Conservation (phyloP, 2,113 vertebrate species). For the Pao palembangensis region DNA sequence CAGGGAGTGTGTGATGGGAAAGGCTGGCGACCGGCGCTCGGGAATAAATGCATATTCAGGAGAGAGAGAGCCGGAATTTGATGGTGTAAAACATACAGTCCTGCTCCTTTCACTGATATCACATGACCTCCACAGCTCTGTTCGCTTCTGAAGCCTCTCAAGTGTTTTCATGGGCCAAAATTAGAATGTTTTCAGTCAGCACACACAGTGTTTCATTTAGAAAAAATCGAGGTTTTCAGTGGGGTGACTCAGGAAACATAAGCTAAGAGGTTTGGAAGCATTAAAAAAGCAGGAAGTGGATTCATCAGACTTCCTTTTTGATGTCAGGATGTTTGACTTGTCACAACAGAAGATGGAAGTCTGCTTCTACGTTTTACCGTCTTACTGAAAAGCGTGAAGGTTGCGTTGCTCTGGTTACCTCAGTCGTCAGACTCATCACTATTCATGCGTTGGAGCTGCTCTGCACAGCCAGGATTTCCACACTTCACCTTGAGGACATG, state of each 20-base stretch:
- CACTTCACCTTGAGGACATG: constrained; percentile 39
- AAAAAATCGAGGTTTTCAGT: background rate
- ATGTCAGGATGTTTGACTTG: background rate
- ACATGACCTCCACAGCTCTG: constrained; percentile 3
- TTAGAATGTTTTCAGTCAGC: background rate
- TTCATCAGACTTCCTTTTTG: background rate
- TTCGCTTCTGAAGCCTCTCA: too few species aligned
- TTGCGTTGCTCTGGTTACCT: too few species aligned
- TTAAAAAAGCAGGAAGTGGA: constrained; percentile 15
- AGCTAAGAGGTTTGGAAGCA: constrained; percentile 19
- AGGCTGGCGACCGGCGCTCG: background rate
- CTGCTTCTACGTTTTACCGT: background rate
- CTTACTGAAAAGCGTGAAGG: background rate
- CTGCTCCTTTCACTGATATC: constrained; percentile 7
- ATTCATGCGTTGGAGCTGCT: constrained; percentile 27
- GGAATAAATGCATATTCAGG: constrained; percentile 5
- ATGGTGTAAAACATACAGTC: background rate
- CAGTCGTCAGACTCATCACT: constrained; percentile 17
- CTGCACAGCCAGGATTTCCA: constrained; percentile 12
- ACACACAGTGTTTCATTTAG: background rate
- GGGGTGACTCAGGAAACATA: background rate
- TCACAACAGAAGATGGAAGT: background rate
- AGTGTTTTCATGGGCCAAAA: too few species aligned
- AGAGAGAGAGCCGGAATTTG: background rate
- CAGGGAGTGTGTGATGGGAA: constrained; percentile 17